A percentile compares a stretch with the other conserved stretches of the same genome.
Conservation (phyloP, 1,140 invertebrate genomes). For the Steinernema khuongi region DNA sequence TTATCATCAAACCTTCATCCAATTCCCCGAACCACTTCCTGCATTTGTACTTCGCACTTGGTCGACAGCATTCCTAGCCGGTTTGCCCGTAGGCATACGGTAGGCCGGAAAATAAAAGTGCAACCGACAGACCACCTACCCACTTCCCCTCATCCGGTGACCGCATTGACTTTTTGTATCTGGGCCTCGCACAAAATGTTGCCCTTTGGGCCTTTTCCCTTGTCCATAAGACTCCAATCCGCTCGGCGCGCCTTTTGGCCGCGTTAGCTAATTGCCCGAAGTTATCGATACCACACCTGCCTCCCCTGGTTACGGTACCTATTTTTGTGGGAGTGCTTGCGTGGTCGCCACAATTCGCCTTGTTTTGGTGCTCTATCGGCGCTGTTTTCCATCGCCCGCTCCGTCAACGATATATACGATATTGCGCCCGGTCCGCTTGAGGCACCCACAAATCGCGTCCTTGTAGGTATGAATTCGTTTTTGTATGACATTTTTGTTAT, state of each 20-base stretch:
- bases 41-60: background rate
- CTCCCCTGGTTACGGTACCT: background rate
- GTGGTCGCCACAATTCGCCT: background rate
- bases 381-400: background rate
- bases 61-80: background rate
- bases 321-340: background rate
- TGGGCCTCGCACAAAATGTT: background rate
- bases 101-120: conserved; percentile 3
- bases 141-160: conserved; percentile 6
- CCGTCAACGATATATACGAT: background rate
- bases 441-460: background rate
- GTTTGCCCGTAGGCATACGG: background rate
- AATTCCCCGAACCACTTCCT: no score
- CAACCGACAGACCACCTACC: background rate
- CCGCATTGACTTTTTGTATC: background rate
- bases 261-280: no score
- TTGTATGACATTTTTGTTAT: background rate
- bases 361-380: background rate
- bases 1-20: no score
- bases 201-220: conserved; percentile 3
- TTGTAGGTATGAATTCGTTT: background rate
- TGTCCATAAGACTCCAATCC: background rate
- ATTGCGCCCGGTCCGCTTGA: background rate
- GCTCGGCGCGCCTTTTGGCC: background rate
- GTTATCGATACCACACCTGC: no score